Conservation (phyloP, 2,797 vertebrate genomes). For the Cuculus canorus region DNA sequence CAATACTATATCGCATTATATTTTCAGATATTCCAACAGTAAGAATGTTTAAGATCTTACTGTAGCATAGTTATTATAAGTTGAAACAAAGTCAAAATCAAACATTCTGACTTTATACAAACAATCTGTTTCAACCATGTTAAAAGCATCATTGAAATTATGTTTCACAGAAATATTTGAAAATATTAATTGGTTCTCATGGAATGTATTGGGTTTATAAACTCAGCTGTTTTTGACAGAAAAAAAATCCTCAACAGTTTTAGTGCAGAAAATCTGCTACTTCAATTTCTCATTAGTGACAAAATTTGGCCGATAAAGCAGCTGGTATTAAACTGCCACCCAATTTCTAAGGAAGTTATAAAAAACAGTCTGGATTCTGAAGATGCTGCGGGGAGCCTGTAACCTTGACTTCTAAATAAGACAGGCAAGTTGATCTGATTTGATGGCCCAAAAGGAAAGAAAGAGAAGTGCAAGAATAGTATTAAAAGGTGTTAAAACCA, state of each 20-base stretch:
- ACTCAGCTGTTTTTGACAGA: constrained; percentile 6
- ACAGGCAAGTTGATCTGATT: not conserved
- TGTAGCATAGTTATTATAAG: not conserved
- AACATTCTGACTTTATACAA: constrained; percentile 47
- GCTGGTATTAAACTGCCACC: not conserved
- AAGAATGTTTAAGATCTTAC: constrained; percentile 35
- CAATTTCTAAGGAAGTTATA: not conserved
- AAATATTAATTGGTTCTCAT: constrained; percentile 46
- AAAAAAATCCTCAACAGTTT: not conserved
- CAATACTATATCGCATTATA: not conserved
- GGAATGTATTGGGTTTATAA: not conserved
- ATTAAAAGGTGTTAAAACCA: not conserved
- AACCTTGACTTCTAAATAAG: not conserved
- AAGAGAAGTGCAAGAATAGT: not conserved
- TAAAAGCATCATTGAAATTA: constrained; percentile 33
- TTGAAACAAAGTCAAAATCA: constrained; percentile 53
- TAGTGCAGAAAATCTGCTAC: constrained; percentile 26
- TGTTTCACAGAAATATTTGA: constrained; percentile 40
- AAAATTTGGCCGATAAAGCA: not conserved
- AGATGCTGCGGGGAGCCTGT: not conserved
- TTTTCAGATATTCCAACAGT: constrained; percentile 2
- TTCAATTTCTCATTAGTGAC: not conserved
- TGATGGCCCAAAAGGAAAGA: not conserved
- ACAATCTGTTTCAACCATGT: constrained; percentile 49
- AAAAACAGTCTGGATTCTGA: not conserved